phyloP scores from a whole-genome alignment of 2,797 vertebrate species.

The Gymnoscopelus braueri region DNA sequence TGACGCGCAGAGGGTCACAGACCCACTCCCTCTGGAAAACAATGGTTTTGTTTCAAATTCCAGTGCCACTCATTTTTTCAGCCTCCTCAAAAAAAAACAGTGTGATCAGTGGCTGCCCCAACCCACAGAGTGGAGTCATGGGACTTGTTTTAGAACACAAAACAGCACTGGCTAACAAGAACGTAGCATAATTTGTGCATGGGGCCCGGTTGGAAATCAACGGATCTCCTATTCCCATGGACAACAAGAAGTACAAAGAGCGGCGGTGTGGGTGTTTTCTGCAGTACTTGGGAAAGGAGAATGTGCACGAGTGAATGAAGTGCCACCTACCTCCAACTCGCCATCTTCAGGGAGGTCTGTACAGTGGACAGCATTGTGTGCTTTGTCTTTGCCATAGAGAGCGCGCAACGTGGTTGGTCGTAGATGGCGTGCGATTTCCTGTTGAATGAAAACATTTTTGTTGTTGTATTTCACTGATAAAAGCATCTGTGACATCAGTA shows the following conservation, averaged over 20 bases:
- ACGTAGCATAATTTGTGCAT: constrained; percentile 53
- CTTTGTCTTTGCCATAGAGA: constrained; percentile 88
- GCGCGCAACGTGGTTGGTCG: constrained; percentile 89
- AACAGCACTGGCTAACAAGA: constrained; percentile 45
- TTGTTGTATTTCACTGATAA: neutral
- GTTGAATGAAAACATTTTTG: constrained; percentile 4
- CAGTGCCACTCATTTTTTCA: constrained; percentile 58
- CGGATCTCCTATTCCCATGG: constrained; percentile 19
- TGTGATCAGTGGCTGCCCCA: constrained; percentile 66
- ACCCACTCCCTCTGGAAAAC: constrained; percentile 73
- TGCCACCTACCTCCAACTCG: constrained; percentile 86
- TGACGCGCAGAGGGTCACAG: constrained; percentile 74
- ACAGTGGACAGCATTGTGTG: constrained; percentile 92
- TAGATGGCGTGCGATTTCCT: constrained; percentile 91
- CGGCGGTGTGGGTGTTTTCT: constrained; percentile 20
- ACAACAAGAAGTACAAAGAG: constrained; percentile 36
- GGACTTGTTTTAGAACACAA: constrained; percentile 54
- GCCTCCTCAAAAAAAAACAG: constrained; percentile 55
- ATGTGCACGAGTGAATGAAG: constrained; percentile 27
- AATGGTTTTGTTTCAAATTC: constrained; percentile 78
- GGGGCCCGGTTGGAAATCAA: constrained; percentile 30
- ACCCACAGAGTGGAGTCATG: constrained; percentile 78
- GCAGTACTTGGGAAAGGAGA: constrained; percentile 12
- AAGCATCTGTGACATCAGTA: no score
- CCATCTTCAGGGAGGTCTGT: constrained; percentile 93